phyloP scores from a whole-genome alignment of 1,140 invertebrate species.

The Brachionus koreanus region DNA sequence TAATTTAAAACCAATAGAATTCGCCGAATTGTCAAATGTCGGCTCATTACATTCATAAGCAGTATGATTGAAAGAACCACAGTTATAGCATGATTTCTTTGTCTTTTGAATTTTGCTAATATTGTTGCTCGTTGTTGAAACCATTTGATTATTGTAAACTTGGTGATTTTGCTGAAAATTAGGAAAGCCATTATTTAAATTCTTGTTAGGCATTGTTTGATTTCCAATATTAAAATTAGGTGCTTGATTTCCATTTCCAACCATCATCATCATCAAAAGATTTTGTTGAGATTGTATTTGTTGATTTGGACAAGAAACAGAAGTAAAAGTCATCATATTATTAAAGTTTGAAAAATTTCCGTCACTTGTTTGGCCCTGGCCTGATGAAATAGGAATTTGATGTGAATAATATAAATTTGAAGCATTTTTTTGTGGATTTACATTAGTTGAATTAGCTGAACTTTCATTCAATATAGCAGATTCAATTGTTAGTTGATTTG shows the following conservation, averaged over 20 bases:
- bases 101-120: neutral
- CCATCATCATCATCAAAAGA: conserved; percentile 43
- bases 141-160: neutral
- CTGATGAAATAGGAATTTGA: neutral
- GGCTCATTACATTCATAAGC: conserved; percentile 39
- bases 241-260: neutral
- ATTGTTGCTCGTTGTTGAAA: neutral
- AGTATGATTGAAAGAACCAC: neutral
- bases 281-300: conserved; percentile 31
- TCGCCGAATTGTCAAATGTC: neutral
- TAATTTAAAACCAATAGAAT: conserved; percentile 4
- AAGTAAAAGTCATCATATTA: conserved; percentile 22
- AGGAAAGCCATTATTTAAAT: neutral
- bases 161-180: neutral
- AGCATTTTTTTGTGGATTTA: neutral
- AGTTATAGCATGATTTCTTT: conserved; percentile 39
- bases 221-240: neutral
- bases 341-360: neutral
- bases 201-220: neutral
- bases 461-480: neutral
- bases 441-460: neutral
- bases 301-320: neutral
- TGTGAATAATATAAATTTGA: neutral
- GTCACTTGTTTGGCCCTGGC: neutral
- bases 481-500: neutral